A percentile compares a stretch with the other conserved stretches of the same genome.
Evolutionary conservation across 2,888 invertebrate species (phyloP).

Genomic region (Drosophila colorata): DNA sequence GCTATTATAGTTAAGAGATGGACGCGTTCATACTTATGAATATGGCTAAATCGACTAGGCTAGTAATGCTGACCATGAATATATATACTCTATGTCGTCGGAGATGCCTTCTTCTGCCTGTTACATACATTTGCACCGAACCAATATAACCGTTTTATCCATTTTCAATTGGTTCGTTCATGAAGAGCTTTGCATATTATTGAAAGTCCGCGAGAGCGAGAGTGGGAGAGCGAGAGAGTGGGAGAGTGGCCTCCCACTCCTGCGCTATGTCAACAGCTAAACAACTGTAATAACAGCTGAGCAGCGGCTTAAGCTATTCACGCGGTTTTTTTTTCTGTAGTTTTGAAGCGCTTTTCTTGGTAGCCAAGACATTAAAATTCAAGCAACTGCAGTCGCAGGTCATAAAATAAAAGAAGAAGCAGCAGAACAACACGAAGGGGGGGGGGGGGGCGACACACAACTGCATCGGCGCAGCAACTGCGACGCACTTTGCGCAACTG

Average conservation of each 20-base stretch:
- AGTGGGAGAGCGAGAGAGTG: not conserved
- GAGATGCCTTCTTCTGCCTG: no score
- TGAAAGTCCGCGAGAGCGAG: conserved; percentile 11
- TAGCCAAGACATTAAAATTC: conserved; percentile 69
- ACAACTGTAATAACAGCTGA: conserved; percentile 58
- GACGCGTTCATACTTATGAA: no score
- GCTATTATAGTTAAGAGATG: no score
- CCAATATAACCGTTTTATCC: no score
- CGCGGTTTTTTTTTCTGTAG: conserved; percentile 7
- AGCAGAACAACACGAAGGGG: not conserved
- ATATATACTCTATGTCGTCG: no score
- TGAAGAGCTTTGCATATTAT: not conserved
- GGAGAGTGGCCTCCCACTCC: not conserved
- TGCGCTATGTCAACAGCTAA: conserved; percentile 21
- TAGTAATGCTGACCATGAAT: no score
- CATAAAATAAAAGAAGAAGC: conserved; percentile 56
- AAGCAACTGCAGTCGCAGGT: conserved; percentile 70
- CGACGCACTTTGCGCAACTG: conserved; percentile 73
- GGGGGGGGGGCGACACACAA: conserved; percentile 9
- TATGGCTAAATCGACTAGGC: no score
- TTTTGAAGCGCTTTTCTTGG: conserved; percentile 52
- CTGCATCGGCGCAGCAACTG: conserved; percentile 50
- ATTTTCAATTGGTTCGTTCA: no score
- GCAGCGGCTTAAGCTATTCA: conserved; percentile 24
- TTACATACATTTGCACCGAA: no score